Conservation (phyloP, 2,797 vertebrate genomes). For the Pteronotus mesoamericanus region DNA sequence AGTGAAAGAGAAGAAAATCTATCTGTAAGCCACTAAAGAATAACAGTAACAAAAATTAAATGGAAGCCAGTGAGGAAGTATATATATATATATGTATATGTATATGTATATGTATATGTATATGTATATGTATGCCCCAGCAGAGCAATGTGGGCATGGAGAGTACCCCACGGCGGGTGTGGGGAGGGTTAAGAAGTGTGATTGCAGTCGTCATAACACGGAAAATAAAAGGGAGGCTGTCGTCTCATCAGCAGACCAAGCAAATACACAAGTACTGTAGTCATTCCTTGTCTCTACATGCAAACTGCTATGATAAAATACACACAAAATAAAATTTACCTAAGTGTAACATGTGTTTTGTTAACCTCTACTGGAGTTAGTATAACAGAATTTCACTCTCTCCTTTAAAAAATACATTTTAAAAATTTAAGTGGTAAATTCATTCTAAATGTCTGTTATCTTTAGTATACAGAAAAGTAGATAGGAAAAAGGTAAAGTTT, state of each 20-base stretch:
- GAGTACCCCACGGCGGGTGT: accelerated
- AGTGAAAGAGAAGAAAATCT: neutral
- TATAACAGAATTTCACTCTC: neutral
- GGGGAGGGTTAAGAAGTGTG: neutral
- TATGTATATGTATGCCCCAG: neutral
- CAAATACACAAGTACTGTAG: neutral
- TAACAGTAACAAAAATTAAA: neutral
- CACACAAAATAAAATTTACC: neutral
- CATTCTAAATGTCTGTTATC: neutral
- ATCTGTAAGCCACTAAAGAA: neutral
- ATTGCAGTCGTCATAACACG: neutral
- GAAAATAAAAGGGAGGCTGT: neutral
- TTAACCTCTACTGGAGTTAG: neutral
- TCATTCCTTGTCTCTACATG: neutral
- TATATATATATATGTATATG: no score
- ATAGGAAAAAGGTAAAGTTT: neutral
- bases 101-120: neutral
- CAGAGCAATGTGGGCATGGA: neutral
- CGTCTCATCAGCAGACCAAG: neutral
- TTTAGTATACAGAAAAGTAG: neutral
- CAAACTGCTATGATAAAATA: neutral
- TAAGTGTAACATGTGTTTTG: neutral
- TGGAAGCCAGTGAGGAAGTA: neutral
- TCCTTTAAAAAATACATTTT: neutral
- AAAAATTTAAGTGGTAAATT: neutral